Base-by-base conservation (phyloP, 1,140 invertebrate genomes). In the Agrypnia vestita region DNA sequence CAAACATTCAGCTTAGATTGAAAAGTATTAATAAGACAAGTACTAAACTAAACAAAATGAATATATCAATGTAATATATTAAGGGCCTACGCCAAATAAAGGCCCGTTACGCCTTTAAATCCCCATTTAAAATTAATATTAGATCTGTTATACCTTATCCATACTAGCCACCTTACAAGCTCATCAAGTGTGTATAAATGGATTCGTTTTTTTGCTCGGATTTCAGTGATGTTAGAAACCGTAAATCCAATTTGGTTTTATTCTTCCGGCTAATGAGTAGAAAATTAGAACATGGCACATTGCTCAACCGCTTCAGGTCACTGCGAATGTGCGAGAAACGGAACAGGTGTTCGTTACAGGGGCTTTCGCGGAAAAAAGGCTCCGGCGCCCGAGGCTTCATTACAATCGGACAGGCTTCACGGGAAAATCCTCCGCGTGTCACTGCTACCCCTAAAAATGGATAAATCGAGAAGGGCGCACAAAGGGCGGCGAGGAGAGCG, bases 301-400 rank as follows among this genome's bases (percentile, higher is more conserved):
- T 43, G 51, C 51, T 35, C 25, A 75, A 59, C 53, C 73, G 44
- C 21, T 56, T 15, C 15, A 21, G 53, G 55, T 13, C 25, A 53
- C 44, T 72, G 25, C 25, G 46, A 17, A 19, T 51, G 61, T 64
- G 46, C 46, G 44, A 17, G 44, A 67, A 81, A 76, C 49, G 19
- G 76, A 80, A 80, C 81, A 82, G 81, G 81, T 82, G 78, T 80
- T 82, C 47, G 79, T 79, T 76, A 82, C 59, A 49, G 17, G 21
- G 13, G 49, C 53, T 43, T 43, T 25, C 59, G 72, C n/a, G 35
- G 35, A 69, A 69, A 46, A 69, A 47, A 44, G 15, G 62, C 47
- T 71, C 55, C 15, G 12, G 62, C 53, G 75, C 61, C 12, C 15
- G 15, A 19, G 47, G 67, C n/a, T 25, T 73, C 69, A 49, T 73